Base-by-base conservation (phyloP, 1,140 invertebrate genomes). In the Harpegnathos saltator region DNA sequence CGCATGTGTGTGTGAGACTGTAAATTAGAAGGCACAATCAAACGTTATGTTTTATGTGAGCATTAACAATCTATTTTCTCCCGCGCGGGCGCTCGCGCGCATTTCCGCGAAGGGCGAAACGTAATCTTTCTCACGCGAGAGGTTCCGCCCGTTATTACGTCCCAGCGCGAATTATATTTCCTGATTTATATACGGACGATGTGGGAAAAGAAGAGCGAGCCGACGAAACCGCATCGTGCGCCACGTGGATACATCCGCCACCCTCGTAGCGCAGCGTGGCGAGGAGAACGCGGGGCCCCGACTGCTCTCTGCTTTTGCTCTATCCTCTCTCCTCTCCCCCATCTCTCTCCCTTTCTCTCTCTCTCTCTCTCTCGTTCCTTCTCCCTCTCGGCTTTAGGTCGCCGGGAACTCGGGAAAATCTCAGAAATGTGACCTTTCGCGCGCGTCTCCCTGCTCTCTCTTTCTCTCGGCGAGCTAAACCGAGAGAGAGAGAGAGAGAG, bases 381-480 rank as follows among this genome's bases (percentile, higher is more conserved):
- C 11, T 38, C 59, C 22, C 50, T 84, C 65, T 78, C 74, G 54
- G 54, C 26, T 59, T 59, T 72, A 73, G 78, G 52, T 87, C 74
- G 72, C 74, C 69, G 69, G 48, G 73, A 84, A 80, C 84, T 82
- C 75, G 75, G 66, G 83, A 74, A 90, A 90, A 90, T 89, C 89
- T 87, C 50, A 89, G 85, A 91, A 90, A 91, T 90, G 91, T 91
- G 87, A 91, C 90, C 91, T 91, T 91, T 91, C 77, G 54, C 74
- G 83, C 74, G 83, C 74, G 69, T 61, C 84, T 83, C 77, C 65
- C 58, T 14, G 26, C 59, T 72, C 38, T 82, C 80, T 77, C 82
- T 68, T 78, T 85, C 84, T 77, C 26, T 84, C 71, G 63, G 52
- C 75, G 52, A 69, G 11, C 68, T 77, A 48, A 56, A 69, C 33